Percentiles rank a stretch among this genome's conserved stretches.
These are phyloP conservation scores for Tragelaphus scriptus DNA, from an alignment of 2,113 vertebrate genomes.

Conservation along the genomic window DNA sequence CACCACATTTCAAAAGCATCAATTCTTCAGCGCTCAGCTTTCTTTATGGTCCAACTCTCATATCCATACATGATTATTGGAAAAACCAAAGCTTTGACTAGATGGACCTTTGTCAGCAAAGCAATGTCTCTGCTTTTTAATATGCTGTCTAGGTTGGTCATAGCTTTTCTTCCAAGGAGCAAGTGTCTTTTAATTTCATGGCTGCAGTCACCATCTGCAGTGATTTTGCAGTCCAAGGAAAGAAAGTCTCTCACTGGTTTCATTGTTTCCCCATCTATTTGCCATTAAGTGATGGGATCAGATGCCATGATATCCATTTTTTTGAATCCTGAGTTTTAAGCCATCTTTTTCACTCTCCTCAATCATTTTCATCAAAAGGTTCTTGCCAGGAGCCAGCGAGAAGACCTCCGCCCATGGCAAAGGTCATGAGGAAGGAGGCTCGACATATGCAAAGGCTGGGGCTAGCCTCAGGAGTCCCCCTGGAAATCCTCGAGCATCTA, in stretches of 20 bases:
- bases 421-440: too few relatives aligned
- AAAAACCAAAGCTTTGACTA: not conserved
- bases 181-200: not conserved
- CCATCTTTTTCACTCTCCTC: not conserved
- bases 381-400: not conserved
- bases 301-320: not conserved
- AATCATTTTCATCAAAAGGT: not conserved
- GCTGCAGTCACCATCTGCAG: not conserved
- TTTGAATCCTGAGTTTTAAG: not conserved
- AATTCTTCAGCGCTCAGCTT: not conserved
- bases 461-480: too few relatives aligned
- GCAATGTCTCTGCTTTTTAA: not conserved
- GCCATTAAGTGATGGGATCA: not conserved
- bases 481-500: too few relatives aligned
- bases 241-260: not conserved
- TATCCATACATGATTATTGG: not conserved
- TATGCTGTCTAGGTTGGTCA: not conserved
- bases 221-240: not conserved
- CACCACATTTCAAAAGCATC: not conserved
- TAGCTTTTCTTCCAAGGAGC: not conserved
- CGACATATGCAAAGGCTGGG: too few relatives aligned
- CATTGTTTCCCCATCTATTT: not conserved
- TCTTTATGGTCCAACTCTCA: not conserved
- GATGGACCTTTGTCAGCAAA: not conserved
- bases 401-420: too few relatives aligned